Conservation (phyloP, 2,113 vertebrate species). For the Lagopus muta region DNA sequence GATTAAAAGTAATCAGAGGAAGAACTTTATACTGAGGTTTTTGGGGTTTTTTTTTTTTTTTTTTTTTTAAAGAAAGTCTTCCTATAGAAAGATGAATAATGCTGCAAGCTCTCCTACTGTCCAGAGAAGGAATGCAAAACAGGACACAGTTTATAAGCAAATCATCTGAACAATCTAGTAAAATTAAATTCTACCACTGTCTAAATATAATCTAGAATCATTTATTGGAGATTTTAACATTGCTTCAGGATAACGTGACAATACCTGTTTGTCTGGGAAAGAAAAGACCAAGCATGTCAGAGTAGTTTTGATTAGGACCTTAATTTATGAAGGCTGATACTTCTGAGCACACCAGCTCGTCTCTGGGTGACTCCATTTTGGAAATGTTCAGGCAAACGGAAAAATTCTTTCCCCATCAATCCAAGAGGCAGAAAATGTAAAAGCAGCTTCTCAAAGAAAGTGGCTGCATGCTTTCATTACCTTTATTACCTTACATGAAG, state of each 20-base stretch:
- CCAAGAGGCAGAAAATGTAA: not conserved
- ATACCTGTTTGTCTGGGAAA: not conserved
- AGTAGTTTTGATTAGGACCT: not conserved
- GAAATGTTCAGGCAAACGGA: not conserved
- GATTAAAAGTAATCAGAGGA: not conserved
- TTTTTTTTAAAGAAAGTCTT: not conserved
- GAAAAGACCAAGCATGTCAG: accelerated
- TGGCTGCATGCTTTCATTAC: not conserved
- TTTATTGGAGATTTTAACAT: not conserved
- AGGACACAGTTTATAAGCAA: not conserved
- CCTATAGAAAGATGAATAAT: not conserved
- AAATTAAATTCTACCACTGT: not conserved
- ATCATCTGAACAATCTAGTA: not conserved
- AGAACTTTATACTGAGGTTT: not conserved
- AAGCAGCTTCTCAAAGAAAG: not conserved
- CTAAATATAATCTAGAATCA: not conserved
- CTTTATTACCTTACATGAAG: not conserved
- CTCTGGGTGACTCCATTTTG: not conserved
- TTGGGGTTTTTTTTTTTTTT: too few species aligned
- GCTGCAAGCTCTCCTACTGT: not conserved
- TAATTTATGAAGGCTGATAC: not conserved
- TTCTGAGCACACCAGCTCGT: not conserved
- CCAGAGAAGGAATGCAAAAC: not conserved
- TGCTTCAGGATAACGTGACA: not conserved
- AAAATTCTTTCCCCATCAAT: not conserved